Evolutionary conservation across 64 coral and sea anemone genomes (phyloP), one percentile per base, ranked within the genome.

Genomic region (Dendronephthya gigantea): DNA sequence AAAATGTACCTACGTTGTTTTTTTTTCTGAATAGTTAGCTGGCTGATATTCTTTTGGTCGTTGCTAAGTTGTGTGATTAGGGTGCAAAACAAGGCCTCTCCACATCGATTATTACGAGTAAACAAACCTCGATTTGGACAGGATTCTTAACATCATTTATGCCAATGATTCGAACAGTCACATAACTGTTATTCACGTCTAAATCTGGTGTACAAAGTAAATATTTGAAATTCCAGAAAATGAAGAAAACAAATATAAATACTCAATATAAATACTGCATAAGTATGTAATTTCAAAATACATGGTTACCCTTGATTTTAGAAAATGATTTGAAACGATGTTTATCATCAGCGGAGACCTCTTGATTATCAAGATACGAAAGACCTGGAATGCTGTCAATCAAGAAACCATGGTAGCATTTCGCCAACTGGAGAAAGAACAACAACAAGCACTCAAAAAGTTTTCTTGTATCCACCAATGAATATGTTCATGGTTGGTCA

Each of bases 321-420:
- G 95, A 85, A 81, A 98, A 88, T 29, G 89, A 92, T 56, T 91
- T 98, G 17, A 93, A 98, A 85, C 92, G 89, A 84, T 98, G 92
- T 32, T 98, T 98, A 32, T 98, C 95, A 84, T 98, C 95, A 34
- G 95, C 95, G 51, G 95, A 93, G 41, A 98, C 93, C 65, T 90
- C 90, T 17, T 74, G 56, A 85, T 98, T 92, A 88, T 98, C 95
- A 36, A 98, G 92, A 83, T 93, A 91, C 28, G 95, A 93, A 35
- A 98, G 32, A 34, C 89, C 84, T 15, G 92, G 95, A 37, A 93
- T 89, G 13, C 92, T 93, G 65, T 98, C 95, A 74, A 98, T 89
- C 25, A 86, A 55, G 36, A 90, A 93, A 85, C 95, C 95, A 82
- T 90, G 95, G 48, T 98, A 98, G 83, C 90, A 90, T 56, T 92